phyloP scores from a whole-genome alignment of 2,888 invertebrate genomes.

The Mythimna lalbum region DNA sequence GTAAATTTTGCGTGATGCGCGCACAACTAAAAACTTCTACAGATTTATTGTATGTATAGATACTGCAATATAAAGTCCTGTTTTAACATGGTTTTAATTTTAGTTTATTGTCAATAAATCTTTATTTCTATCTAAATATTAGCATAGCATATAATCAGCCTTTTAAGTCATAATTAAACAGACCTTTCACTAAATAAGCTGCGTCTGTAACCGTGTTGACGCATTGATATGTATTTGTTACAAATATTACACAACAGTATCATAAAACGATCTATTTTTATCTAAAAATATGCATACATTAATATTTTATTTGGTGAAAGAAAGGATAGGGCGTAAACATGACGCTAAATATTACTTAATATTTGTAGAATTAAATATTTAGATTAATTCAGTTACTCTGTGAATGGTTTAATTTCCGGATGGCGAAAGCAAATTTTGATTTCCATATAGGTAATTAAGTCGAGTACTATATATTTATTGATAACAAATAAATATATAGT shows the following conservation, averaged over 20 bases:
- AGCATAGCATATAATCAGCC: no score
- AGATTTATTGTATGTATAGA: no score
- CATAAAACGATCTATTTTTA: slow-evolving; percentile 23
- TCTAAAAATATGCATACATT: slow-evolving; percentile 28
- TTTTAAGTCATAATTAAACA: background rate
- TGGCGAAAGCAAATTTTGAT: slow-evolving; percentile 9
- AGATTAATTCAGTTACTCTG: background rate
- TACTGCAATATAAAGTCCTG: no score
- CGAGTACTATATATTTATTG: no score
- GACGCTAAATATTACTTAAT: slow-evolving; percentile 18
- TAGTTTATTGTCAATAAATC: no score
- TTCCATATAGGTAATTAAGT: no score
- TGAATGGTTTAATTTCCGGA: background rate
- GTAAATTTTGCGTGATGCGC: no score
- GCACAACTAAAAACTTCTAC: no score
- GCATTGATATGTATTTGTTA: slow-evolving; percentile 6
- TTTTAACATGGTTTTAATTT: no score
- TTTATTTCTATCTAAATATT: no score
- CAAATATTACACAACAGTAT: slow-evolving; percentile 8
- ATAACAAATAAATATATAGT: background rate
- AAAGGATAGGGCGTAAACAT: background rate
- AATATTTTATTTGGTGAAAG: slow-evolving; percentile 43
- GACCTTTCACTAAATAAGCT: background rate
- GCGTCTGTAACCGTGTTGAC: slow-evolving; percentile 1
- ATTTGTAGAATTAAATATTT: background rate